Conservation (phyloP, 2,113 vertebrate genomes). For the Cygnus atratus region DNA sequence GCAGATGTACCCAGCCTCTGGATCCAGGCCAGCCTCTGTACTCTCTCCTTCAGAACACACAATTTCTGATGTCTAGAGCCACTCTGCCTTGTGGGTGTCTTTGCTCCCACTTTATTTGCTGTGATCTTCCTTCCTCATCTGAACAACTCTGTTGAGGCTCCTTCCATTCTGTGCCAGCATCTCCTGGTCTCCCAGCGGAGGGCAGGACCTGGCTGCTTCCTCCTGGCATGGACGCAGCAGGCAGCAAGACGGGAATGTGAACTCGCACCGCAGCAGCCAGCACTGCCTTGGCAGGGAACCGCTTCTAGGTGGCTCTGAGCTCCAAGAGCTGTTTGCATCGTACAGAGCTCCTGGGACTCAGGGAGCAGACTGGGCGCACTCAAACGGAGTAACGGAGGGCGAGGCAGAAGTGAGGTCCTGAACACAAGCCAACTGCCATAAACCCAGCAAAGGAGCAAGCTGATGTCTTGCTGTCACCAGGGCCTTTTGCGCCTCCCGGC, state of each 20-base stretch:
- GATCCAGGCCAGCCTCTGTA: neutral
- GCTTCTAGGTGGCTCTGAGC: neutral
- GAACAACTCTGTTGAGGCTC: neutral
- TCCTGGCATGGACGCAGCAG: neutral
- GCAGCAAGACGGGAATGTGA: neutral
- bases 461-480: neutral
- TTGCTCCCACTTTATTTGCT: neutral
- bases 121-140: neutral
- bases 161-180: neutral
- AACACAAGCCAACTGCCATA: neutral
- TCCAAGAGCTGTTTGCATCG: neutral
- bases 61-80: neutral
- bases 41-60: fast-evolving
- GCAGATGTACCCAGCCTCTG: neutral
- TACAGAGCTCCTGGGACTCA: neutral
- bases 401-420: neutral
- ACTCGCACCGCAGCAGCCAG: neutral
- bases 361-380: neutral
- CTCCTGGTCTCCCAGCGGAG: neutral
- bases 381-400: no score
- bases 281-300: neutral
- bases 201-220: neutral
- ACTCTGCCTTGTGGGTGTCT: fast-evolving
- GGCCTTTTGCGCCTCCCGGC: neutral
- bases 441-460: neutral